Evolutionary conservation across 2,797 vertebrate genomes (phyloP), one percentile per base, ranked within the genome.

Genomic region (Ctenopoma multispine): DNA sequence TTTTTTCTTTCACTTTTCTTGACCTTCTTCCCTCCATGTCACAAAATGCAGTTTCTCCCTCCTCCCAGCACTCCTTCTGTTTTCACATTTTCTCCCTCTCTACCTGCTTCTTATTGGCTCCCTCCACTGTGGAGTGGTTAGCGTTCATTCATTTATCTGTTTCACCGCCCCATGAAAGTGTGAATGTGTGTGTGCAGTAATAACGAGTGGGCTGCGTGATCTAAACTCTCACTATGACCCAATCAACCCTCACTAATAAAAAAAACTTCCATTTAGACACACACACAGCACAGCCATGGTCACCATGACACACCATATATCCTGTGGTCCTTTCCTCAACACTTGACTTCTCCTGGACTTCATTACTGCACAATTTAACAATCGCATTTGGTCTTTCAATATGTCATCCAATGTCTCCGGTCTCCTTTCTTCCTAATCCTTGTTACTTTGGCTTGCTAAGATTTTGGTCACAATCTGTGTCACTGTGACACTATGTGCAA

Each of bases 301-400:
- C 60, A 76, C 60, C 31, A 38, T 79, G 79, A 78, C 80, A 77
- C 65, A 57, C 40, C 58, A 81, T 82, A 75, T 59, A 82, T 83
- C 59, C n/a, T 68, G 56, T 50, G 69, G 77, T 77, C 57, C 61
- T 51, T 82, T 83, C 69, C 70, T 78, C 55, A 88, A 81, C 80
- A 83, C 78, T 53, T 49, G 69, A 75, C 75, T 83, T 87, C 69
- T 46, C 69, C 67, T 17, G 6, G 51, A 80, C 82, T 79, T 88
- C 79, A 87, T 89, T 86, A 86, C 75, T 68, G 72, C 68, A 54
- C 69, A 81, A 82, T 82, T 73, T 82, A 81, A 87, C 68, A 21
- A 63, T 24, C 3, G 8, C 56, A 67, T 79, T 81, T 69, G 53
- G 77, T 71, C 41, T 75, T 71, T 60, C 14, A 21, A 40, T 51